These are phyloP conservation scores for Halcyon badia DNA, from an alignment of 2,797 vertebrate genomes.

Conservation along the genomic window DNA sequence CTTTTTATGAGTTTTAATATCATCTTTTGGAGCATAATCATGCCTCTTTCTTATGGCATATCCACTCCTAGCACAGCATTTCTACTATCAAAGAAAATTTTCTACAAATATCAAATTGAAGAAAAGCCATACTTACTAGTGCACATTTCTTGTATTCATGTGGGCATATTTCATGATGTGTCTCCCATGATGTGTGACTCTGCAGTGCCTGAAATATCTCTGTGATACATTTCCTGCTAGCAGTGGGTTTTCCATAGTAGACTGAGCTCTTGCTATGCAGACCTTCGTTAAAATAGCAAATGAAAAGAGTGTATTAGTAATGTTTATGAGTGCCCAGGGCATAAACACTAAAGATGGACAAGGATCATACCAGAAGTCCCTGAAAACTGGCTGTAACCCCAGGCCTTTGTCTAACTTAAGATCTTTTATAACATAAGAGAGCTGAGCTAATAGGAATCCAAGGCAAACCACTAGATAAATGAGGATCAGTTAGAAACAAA, in stretches of 20 bases:
- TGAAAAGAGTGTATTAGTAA: not conserved
- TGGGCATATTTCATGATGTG: not conserved
- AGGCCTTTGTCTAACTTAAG: not conserved
- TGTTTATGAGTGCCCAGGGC: not conserved
- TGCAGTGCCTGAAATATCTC: not conserved
- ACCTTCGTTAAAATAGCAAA: not conserved
- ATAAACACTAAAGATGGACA: not conserved
- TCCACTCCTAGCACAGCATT: not conserved
- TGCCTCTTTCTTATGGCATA: not conserved
- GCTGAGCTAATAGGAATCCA: not conserved
- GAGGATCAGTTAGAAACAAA: not conserved
- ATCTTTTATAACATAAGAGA: not conserved
- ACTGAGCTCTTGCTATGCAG: not conserved
- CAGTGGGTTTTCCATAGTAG: not conserved
- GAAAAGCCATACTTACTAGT: not conserved
- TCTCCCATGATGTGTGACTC: not conserved
- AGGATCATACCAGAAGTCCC: not conserved
- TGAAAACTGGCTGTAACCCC: not conserved
- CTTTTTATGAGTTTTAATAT: not conserved
- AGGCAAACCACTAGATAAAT: not conserved
- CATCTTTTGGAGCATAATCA: not conserved
- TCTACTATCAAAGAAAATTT: not conserved
- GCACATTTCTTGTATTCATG: not conserved
- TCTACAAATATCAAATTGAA: not conserved
- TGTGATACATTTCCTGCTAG: not conserved